Percentiles rank a stretch among this genome's conserved stretches.
Conservation (phyloP, 1,140 invertebrate genomes). For the Penaeus vannamei region DNA sequence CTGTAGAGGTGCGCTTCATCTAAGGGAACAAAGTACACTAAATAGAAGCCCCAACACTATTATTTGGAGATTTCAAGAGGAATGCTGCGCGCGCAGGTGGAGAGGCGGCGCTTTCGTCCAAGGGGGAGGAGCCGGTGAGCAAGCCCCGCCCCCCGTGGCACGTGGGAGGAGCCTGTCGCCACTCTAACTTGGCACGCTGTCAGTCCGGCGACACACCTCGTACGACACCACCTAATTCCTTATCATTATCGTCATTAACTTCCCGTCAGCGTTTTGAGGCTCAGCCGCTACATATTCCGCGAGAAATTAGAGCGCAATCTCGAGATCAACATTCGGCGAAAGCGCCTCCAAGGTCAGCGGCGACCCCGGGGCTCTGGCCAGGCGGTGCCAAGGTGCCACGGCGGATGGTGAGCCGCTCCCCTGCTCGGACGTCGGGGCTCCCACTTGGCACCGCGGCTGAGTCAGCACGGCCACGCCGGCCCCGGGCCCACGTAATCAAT, state of each 20-base stretch:
- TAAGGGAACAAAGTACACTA: conserved; percentile 52
- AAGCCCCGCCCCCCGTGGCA: conserved; percentile 36
- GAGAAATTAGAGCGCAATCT: too few species aligned
- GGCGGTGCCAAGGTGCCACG: not conserved
- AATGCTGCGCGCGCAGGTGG: conserved; percentile 35
- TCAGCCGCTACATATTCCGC: too few species aligned
- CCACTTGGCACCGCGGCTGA: conserved; percentile 46
- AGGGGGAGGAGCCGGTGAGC: conserved; percentile 9
- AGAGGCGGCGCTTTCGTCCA: not conserved
- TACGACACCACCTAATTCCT: conserved; percentile 47
- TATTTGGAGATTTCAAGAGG: conserved; percentile 43
- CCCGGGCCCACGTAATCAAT: conserved; percentile 45
- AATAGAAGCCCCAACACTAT: conserved; percentile 41
- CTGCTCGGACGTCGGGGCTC: conserved; percentile 27
- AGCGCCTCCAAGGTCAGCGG: not conserved
- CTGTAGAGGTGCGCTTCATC: conserved; percentile 45
- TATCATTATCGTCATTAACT: conserved; percentile 44
- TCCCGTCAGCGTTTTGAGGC: not conserved
- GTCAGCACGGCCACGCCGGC: conserved; percentile 39
- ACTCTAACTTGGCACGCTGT: conserved; percentile 48
- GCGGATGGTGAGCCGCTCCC: not conserved
- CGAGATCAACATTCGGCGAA: too few species aligned
- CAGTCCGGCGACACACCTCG: conserved; percentile 45
- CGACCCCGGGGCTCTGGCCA: not conserved
- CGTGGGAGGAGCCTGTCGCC: conserved; percentile 33